A percentile compares a stretch with the other conserved stretches of the same genome.
Evolutionary conservation across 2,888 invertebrate genomes (phyloP).

Genomic region (Apotomis betuletana): DNA sequence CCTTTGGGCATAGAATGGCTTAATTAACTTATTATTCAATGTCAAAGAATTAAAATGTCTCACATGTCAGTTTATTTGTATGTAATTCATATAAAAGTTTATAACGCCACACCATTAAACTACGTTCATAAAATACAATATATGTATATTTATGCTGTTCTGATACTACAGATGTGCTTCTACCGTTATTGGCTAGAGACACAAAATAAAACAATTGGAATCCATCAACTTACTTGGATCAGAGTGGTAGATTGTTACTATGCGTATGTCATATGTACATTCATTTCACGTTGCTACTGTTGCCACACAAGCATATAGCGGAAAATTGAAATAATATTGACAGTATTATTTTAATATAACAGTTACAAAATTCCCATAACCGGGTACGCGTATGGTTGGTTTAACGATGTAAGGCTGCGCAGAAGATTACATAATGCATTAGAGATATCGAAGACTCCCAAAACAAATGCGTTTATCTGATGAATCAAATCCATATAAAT

Average conservation of each 20-base stretch:
- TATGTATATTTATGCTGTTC: neutral
- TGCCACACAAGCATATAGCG: neutral
- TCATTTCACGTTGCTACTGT: neutral
- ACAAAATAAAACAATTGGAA: conserved; percentile 6
- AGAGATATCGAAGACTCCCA: no score
- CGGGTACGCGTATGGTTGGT: no score
- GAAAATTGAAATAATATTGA: neutral
- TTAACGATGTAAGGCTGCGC: no score
- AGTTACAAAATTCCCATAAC: no score
- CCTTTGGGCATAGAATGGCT: neutral
- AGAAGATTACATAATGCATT: no score
- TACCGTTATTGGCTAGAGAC: conserved; percentile 5
- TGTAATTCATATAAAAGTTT: neutral
- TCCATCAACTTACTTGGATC: neutral
- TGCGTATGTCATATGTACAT: neutral
- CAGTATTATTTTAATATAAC: no score
- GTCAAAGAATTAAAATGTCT: neutral
- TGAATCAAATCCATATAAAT: no score
- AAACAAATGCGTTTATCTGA: no score
- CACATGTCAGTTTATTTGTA: neutral
- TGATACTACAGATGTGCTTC: neutral
- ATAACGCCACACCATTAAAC: no score
- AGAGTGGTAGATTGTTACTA: neutral
- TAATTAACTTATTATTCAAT: neutral
- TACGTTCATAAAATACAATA: no score